phyloP scores from a whole-genome alignment of 1,140 invertebrate genomes.

The Trinorchestia longiramus region DNA sequence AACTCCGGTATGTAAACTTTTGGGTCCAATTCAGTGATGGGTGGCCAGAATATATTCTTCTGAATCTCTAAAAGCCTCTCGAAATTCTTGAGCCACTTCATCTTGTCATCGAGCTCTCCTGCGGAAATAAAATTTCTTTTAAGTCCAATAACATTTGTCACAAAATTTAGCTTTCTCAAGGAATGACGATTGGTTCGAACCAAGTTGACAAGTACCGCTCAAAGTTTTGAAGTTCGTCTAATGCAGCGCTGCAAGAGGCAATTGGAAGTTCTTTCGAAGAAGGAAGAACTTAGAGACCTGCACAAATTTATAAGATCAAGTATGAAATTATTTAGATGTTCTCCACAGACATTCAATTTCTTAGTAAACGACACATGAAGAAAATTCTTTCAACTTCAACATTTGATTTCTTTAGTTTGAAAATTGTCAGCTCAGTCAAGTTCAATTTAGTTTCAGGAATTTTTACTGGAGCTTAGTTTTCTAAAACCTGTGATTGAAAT shows the following conservation, averaged over 20 bases:
- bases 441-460: background rate
- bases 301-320: background rate
- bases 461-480: background rate
- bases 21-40: conserved; percentile 77
- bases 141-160: background rate
- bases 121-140: conserved; percentile 63
- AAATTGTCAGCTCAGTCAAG: background rate
- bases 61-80: conserved; percentile 80
- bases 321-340: background rate
- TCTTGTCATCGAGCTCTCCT: conserved; percentile 80
- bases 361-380: background rate
- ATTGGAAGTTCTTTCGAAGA: background rate
- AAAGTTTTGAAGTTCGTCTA: background rate
- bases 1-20: conserved; percentile 78
- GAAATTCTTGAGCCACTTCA: conserved; percentile 82
- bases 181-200: background rate
- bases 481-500: background rate
- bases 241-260: background rate
- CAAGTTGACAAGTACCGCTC: background rate
- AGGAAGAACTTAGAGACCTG: background rate
- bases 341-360: background rate
- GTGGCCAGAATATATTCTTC: conserved; percentile 78
- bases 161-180: background rate
- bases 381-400: background rate
- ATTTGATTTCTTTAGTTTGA: background rate